A percentile compares a stretch with the other conserved stretches of the same genome.
Evolutionary conservation across 2,888 invertebrate species (phyloP).

Genomic region (Poecilobothrus nobilitatus): DNA sequence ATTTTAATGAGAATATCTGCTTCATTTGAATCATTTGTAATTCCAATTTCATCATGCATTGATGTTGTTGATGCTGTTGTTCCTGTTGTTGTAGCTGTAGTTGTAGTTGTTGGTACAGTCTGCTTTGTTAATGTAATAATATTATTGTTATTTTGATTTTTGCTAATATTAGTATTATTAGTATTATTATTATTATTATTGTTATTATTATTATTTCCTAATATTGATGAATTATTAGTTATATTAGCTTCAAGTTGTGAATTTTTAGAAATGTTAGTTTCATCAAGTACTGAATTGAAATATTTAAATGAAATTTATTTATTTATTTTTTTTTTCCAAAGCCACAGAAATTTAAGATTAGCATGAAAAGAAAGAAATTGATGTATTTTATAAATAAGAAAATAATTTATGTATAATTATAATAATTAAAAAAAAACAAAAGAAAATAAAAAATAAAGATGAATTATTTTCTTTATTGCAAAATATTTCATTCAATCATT

Average conservation of each 20-base stretch:
- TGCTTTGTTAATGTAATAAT: conserved; percentile 13
- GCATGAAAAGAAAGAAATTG: conserved; percentile 16
- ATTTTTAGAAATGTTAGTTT: not conserved
- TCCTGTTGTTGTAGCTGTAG: conserved; percentile 15
- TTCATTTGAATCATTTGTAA: conserved; percentile 3
- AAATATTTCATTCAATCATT: too few relatives aligned
- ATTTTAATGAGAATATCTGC: conserved; percentile 21
- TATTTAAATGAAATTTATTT: not conserved
- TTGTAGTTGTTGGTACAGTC: conserved; percentile 14
- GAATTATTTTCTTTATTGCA: too few relatives aligned
- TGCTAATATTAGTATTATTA: conserved; percentile 13
- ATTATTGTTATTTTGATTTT: not conserved
- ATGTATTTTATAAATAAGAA: not conserved
- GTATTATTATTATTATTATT: conserved; percentile 14
- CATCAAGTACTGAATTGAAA: not conserved
- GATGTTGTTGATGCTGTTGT: conserved; percentile 10
- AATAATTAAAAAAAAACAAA: too few relatives aligned
- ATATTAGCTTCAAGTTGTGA: not conserved
- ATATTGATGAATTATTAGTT: not conserved
- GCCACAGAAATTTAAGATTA: conserved; percentile 5
- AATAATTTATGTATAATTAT: too few relatives aligned
- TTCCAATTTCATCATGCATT: conserved; percentile 12
- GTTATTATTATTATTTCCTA: conserved; percentile 16
- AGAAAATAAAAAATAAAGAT: too few relatives aligned
- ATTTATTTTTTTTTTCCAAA: too few relatives aligned